phyloP scores from a whole-genome alignment of 2,113 vertebrate species.

The Trematocara unimaculatum region DNA sequence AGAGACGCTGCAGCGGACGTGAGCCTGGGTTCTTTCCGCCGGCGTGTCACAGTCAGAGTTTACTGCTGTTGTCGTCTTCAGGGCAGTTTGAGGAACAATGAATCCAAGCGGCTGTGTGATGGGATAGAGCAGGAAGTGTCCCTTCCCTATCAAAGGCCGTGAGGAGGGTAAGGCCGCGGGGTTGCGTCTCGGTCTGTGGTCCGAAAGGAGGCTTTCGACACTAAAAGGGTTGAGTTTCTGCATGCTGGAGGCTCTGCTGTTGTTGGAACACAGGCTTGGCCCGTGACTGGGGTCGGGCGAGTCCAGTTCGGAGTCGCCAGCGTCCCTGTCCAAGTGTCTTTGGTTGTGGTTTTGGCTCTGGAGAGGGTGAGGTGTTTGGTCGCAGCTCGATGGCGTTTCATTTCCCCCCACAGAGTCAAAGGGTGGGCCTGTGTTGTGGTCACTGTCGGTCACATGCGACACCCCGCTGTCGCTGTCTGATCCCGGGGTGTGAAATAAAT shows the following conservation, averaged over 20 bases:
- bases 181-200: constrained; percentile 86
- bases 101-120: constrained; percentile 95
- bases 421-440: constrained; percentile 52
- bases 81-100: constrained; percentile 88
- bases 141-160: constrained; percentile 88
- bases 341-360: constrained; percentile 73
- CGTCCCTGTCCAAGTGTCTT: constrained; percentile 80
- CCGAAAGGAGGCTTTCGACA: constrained; percentile 90
- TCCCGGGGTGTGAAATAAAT: constrained; percentile 89
- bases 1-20: constrained; percentile 26
- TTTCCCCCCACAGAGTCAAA: constrained; percentile 54
- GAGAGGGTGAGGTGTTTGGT: constrained; percentile 67
- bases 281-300: constrained; percentile 66
- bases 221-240: constrained; percentile 93
- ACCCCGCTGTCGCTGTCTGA: constrained; percentile 96
- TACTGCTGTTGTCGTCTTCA: constrained; percentile 62
- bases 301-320: constrained; percentile 76
- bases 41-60: constrained; percentile 61
- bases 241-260: constrained; percentile 66
- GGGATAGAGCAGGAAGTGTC: constrained; percentile 91
- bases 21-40: constrained; percentile 13
- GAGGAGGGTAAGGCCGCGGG: constrained; percentile 78
- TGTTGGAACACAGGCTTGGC: constrained; percentile 63
- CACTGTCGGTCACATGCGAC: constrained; percentile 79
- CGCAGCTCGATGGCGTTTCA: constrained; percentile 73